Evolutionary conservation across 2,888 invertebrate genomes (phyloP), one percentile per base, ranked within the genome.

Genomic region (Entomobrya multifasciata): DNA sequence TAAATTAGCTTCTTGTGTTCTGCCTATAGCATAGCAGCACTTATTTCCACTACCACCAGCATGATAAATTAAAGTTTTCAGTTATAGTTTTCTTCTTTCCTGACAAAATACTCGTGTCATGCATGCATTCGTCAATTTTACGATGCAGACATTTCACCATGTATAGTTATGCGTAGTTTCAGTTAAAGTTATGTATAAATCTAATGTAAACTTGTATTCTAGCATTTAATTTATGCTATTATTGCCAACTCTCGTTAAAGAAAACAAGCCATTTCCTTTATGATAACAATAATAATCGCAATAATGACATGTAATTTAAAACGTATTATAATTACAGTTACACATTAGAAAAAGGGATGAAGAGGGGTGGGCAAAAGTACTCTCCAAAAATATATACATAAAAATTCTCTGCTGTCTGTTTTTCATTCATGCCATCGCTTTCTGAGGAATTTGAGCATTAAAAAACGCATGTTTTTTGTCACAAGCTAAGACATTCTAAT

Each of bases 181-280:
- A n/a, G n/a, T n/a, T n/a, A n/a, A n/a, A n/a, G n/a, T n/a, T n/a
- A n/a, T n/a, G n/a, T n/a, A n/a, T n/a, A n/a, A n/a, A n/a, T 30
- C 15, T 62, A 30, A 4, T 76, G 30, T 30, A n/a, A 62, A 3
- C 62, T 62, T 62, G 62, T 62, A 30, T n/a, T n/a, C 17, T 77
- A 27, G n/a, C 15, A 62, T 52, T 76, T 44, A 62, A 77, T 41
- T 74, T 62, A 13, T 62, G 30, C 62, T 62, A 62, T 62, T 62
- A 62, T 62, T 57, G 57, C 47, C 78, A 25, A 62, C 52, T 67
- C 67, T 67, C 49, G 81, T 81, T 70, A 70, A 74, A 82, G 82
- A 70, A 82, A 82, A 74, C 72, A 74, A 82, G 62, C 60, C 82
- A 82, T 74, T 82, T 82, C 82, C 82, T 82, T 62, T 44, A 27